These are phyloP conservation scores for Drosophila testacea DNA, from an alignment of 2,888 invertebrate species.

Conservation along the genomic window DNA sequence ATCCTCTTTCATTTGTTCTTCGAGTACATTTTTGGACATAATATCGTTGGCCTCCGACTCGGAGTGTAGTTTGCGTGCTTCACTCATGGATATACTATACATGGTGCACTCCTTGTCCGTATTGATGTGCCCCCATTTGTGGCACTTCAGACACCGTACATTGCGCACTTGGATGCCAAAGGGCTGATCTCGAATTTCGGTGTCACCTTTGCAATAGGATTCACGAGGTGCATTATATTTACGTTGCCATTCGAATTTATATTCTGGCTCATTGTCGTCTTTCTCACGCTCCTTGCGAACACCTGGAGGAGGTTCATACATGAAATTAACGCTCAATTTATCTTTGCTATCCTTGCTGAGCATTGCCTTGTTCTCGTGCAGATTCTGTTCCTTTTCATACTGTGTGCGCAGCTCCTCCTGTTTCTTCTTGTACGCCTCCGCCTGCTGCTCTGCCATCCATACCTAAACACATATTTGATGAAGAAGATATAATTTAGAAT, in stretches of 20 bases:
- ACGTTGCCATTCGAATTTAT: conserved; percentile 99
- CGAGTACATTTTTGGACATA: conserved; percentile 89
- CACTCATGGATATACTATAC: conserved; percentile 93
- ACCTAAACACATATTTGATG: conserved; percentile 87
- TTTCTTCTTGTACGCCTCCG: conserved; percentile 98
- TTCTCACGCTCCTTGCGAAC: conserved; percentile 96
- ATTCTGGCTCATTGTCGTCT: conserved; percentile 97
- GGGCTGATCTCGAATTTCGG: conserved; percentile 98
- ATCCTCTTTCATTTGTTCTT: conserved; percentile 96
- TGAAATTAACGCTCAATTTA: conserved; percentile 98
- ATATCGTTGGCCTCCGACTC: conserved; percentile 88
- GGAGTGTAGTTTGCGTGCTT: conserved; percentile 90
- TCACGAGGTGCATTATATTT: conserved; percentile 99
- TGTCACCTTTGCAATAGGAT: conserved; percentile 98
- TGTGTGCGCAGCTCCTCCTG: conserved; percentile 98
- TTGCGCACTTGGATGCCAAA: conserved; percentile 99
- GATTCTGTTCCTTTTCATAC: conserved; percentile 99
- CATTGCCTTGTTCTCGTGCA: conserved; percentile 98
- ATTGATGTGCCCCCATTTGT: conserved; percentile 97
- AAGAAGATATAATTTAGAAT: neutral
- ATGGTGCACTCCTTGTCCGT: conserved; percentile 97
- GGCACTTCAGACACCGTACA: conserved; percentile 99
- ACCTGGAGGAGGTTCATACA: conserved; percentile 99
- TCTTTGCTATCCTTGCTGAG: conserved; percentile 99
- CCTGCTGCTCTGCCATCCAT: conserved; percentile 99